Conservation (phyloP, 2,888 invertebrate species). For the Mimumesa dahlbomi region DNA sequence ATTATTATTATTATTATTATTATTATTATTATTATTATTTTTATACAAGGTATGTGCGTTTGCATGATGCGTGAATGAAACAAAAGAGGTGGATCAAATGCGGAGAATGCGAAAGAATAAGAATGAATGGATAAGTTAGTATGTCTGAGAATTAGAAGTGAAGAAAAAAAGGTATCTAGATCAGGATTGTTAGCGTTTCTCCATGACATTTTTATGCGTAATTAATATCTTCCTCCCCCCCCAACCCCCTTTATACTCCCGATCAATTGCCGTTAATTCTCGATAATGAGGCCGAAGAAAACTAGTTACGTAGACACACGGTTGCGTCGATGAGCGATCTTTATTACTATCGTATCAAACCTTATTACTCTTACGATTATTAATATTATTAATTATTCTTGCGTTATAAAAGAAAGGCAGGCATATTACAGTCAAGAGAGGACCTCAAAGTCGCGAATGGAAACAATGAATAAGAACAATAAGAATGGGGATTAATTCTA, state of each 20-base stretch:
- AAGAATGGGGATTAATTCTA: too few relatives aligned
- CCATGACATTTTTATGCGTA: constrained; percentile 73
- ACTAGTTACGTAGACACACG: constrained; percentile 40
- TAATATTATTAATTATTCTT: constrained; percentile 61
- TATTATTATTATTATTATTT: constrained; percentile 77
- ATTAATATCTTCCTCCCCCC: constrained; percentile 33
- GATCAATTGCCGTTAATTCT: constrained; percentile 24
- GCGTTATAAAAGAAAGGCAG: constrained; percentile 43
- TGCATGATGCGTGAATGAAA: constrained; percentile 49
- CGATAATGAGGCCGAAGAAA: constrained; percentile 24
- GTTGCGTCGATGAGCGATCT: constrained; percentile 45
- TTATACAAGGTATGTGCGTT: constrained; percentile 67
- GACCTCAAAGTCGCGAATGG: constrained; percentile 11
- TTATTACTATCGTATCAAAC: constrained; percentile 47
- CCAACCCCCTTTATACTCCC: background rate
- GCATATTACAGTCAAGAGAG: constrained; percentile 49
- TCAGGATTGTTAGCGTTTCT: constrained; percentile 69
- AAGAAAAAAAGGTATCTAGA: constrained; percentile 28
- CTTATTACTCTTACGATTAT: constrained; percentile 59
- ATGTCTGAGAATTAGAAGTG: constrained; percentile 30
- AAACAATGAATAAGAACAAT: constrained; percentile 26
- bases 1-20: constrained; percentile 75
- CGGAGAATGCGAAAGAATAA: constrained; percentile 31
- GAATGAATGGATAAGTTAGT: constrained; percentile 43
- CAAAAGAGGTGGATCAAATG: constrained; percentile 25